phyloP scores from a whole-genome alignment of 2,888 invertebrate species.

The Apodemia mormo region DNA sequence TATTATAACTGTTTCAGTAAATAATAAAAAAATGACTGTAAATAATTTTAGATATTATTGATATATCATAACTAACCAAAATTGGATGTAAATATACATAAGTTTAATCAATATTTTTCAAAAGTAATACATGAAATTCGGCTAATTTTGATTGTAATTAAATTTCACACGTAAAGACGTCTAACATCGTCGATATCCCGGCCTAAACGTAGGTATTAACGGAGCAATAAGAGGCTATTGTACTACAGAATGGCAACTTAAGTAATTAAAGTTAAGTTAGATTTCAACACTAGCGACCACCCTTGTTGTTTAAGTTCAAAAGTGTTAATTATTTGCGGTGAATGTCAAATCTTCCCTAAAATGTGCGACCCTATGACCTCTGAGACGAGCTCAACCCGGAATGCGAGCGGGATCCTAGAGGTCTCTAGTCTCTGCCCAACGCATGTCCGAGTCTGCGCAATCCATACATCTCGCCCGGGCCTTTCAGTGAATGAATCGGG shows the following conservation, averaged over 20 bases:
- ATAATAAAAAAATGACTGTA: too few relatives aligned
- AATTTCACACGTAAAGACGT: not conserved
- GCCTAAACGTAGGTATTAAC: not conserved
- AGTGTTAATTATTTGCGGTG: constrained; percentile 17
- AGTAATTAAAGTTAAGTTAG: constrained; percentile 3
- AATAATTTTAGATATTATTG: too few relatives aligned
- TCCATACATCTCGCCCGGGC: constrained; percentile 60
- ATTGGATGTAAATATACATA: too few relatives aligned
- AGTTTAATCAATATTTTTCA: too few relatives aligned
- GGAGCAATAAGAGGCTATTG: not conserved
- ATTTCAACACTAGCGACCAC: not conserved
- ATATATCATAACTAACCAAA: too few relatives aligned
- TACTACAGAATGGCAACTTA: not conserved
- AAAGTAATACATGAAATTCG: too few relatives aligned
- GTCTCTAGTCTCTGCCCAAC: constrained; percentile 58
- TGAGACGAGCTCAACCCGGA: constrained; percentile 59
- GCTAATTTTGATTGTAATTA: too few relatives aligned
- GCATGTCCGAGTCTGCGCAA: constrained; percentile 72
- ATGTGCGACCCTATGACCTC: constrained; percentile 71
- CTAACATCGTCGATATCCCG: not conserved
- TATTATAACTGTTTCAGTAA: too few relatives aligned
- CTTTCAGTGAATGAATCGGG: constrained; percentile 72
- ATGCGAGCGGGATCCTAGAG: constrained; percentile 58
- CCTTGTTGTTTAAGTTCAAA: not conserved
- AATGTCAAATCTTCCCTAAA: constrained; percentile 22